Conservation (phyloP, 2,888 invertebrate species). For the Tinea pellionella region DNA sequence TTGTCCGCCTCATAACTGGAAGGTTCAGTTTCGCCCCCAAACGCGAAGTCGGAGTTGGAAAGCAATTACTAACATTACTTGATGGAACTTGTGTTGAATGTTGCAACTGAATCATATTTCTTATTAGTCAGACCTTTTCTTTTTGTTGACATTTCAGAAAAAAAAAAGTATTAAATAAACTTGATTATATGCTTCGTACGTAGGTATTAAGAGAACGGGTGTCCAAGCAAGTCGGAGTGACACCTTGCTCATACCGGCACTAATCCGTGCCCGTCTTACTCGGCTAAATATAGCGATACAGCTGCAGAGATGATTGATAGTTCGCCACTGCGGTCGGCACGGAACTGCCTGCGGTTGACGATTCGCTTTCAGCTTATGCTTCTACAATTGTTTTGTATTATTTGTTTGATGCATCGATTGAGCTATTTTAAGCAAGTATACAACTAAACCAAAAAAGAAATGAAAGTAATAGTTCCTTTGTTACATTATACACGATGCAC, state of each 20-base stretch:
- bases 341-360: slow-evolving; percentile 6
- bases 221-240: slow-evolving; percentile 18
- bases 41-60: not conserved
- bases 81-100: slow-evolving; percentile 3
- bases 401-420: not conserved
- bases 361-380: not conserved
- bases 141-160: not conserved
- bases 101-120: slow-evolving; percentile 1
- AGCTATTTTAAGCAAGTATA: not conserved
- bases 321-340: slow-evolving; percentile 28
- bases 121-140: not conserved
- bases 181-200: not conserved
- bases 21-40: slow-evolving; percentile 52
- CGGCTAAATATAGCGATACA: slow-evolving; percentile 52
- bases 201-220: slow-evolving; percentile 20
- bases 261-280: slow-evolving; percentile 39
- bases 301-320: slow-evolving; percentile 45
- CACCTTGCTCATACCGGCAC: slow-evolving; percentile 37
- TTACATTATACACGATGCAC: not conserved
- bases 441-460: not conserved
- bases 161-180: not conserved
- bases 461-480: not conserved
- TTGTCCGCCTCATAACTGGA: slow-evolving; percentile 39
- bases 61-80: slow-evolving; percentile 10
- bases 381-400: not conserved